Base-by-base conservation (phyloP, 2,888 invertebrate species). In the Ophraella communa region DNA sequence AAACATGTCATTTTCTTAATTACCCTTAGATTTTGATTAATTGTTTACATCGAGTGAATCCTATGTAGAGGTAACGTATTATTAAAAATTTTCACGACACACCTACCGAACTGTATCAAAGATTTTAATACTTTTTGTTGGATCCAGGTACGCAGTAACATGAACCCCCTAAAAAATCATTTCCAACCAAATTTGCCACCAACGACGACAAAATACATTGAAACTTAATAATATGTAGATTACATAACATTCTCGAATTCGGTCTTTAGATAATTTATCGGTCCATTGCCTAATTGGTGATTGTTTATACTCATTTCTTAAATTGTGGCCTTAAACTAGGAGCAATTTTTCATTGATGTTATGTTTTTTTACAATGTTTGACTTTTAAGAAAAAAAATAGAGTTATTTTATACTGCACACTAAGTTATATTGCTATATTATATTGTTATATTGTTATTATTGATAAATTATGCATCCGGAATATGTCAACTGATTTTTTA, bases 81-180 rank as follows among this genome's bases (percentile, higher is more conserved):
- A 53, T 53, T 53, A 53, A 53, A 53, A 53, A 53, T 35, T 33
- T 53, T 35, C 53, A 53, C 35, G 53, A 35, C 35, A 53, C 21
- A 21, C 35, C 35, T 53, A 27, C 39, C 39, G 33, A 35, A 35
- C 21, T 18, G 24, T 24, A 20, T 51, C 30, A 20, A 35, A 35
- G 11, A 53, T 53, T 53, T 53, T 53, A 53, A 35, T 53, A 49
- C 35, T 18, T 53, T 53, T 11, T 53, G 33, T 53, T 21, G 35
- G 21, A 35, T 53, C 35, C 55, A 55, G 55, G 55, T 55, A 55
- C 17, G 55, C n/a, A n/a, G n/a, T 55, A 55, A 55, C 24, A 42
- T 23, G 55, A 56, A 27, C 30, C 45, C 14, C 23, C 11, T 45
- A 24, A 42, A 35, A 20, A 33, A 21, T 53, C 20, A 35, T 11